Evolutionary conservation across 2,888 invertebrate genomes (phyloP), one percentile per base, ranked within the genome.

Genomic region (Eledona agricola): DNA sequence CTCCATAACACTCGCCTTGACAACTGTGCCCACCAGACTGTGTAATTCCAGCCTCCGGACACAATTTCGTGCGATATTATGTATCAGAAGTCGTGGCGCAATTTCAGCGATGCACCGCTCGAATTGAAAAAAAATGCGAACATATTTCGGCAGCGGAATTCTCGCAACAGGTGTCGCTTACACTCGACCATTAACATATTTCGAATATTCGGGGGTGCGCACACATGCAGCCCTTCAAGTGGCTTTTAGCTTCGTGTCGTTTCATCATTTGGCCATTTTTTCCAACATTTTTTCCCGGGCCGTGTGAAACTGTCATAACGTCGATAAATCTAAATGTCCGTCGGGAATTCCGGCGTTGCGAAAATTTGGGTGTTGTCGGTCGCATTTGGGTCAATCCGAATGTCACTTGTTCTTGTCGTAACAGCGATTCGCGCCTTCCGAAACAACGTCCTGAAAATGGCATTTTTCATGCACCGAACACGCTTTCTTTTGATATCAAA

Each of bases 11-110:
- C 47, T 60, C 55, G 54, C 67, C 67, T 68, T 68, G 68, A 60
- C 68, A 68, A 38, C 63, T 43, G 59, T 68, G 64, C 43, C 57
- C 65, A 58, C 62, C 59, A 68, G 67, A 68, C 67, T 62, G 65
- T 65, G 57, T 61, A 65, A 64, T 65, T 54, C 47, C 51, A 56
- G 58, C 64, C 60, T 59, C 58, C 51, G 37, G 62, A 23, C 35
- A 45, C 23, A 38, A 53, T 55, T 51, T 56, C 17, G 32, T 43
- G 34, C 16, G 15, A 22, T 32, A 42, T 42, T 42, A 42, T 26
- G 34, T 25, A 12, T 3, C 32, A 23, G 42, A 42, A 42, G 29
- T 42, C 22, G 29, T 29, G 42, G 13, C 15, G 38, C 26, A 40
- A 40, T n/a, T n/a, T n/a, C n/a, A n/a, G n/a, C n/a, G n/a, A n/a